A percentile compares a stretch with the other conserved stretches of the same genome.
phyloP scores from a whole-genome alignment of 2,797 vertebrate genomes.

The Allobates femoralis region DNA sequence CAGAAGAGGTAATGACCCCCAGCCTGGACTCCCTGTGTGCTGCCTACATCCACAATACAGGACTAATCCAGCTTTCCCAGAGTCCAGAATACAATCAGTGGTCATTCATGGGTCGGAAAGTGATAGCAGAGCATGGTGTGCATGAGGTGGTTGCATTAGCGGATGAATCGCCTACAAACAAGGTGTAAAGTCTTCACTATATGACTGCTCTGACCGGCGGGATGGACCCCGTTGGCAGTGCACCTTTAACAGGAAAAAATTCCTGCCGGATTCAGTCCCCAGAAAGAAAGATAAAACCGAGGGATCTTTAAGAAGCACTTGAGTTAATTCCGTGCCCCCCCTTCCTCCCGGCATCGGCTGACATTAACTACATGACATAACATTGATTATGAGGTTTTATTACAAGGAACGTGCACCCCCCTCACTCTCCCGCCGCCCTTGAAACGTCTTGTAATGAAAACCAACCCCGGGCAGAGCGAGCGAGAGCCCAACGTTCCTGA shows the following conservation, averaged over 20 bases:
- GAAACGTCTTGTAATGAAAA: conserved; percentile 55
- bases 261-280: conserved; percentile 44
- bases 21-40: neutral
- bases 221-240: neutral
- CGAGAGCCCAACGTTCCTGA: neutral
- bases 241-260: neutral
- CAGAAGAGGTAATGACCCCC: neutral
- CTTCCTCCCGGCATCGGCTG: conserved; percentile 12
- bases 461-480: conserved; percentile 19
- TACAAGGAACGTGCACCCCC: conserved; percentile 28
- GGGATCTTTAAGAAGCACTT: conserved; percentile 37
- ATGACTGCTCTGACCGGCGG: neutral
- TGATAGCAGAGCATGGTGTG: conserved; percentile 26
- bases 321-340: conserved; percentile 51
- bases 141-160: neutral
- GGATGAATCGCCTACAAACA: neutral
- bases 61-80: neutral
- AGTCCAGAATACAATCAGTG: too few relatives aligned
- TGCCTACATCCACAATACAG: too few relatives aligned
- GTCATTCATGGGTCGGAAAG: neutral
- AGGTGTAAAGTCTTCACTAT: too few relatives aligned
- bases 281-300: conserved; percentile 2
- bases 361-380: conserved; percentile 41
- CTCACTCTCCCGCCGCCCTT: conserved; percentile 26
- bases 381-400: conserved; percentile 43